Conservation (phyloP, 2,888 invertebrate species). For the Epiblema foenella region DNA sequence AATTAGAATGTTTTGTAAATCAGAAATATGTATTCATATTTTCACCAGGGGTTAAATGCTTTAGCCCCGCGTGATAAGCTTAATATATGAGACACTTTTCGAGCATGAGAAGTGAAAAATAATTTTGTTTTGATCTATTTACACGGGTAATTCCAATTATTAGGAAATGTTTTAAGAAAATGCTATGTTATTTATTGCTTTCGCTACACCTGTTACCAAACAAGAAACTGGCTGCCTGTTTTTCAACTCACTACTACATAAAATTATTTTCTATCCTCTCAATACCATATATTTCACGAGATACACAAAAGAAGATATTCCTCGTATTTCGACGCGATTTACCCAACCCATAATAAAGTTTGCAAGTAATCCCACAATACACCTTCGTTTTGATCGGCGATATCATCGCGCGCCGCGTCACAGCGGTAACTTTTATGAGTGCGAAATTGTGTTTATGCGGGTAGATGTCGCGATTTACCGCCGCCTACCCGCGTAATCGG, state of each 20-base stretch:
- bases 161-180: too few species aligned
- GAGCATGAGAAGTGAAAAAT: too few species aligned
- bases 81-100: too few species aligned
- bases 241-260: not conserved
- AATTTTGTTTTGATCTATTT: too few species aligned
- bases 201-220: not conserved
- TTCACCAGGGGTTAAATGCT: too few species aligned
- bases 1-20: too few species aligned
- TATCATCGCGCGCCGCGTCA: constrained; percentile 58
- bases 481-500: constrained; percentile 67
- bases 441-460: constrained; percentile 82
- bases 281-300: not conserved
- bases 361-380: constrained; percentile 43
- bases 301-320: not conserved
- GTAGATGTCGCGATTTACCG: constrained; percentile 75
- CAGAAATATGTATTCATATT: too few species aligned
- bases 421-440: constrained; percentile 82
- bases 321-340: constrained; percentile 24
- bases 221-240: not conserved
- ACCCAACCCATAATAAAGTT: constrained; percentile 37
- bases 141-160: too few species aligned
- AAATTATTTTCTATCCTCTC: constrained; percentile 1
- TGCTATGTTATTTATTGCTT: too few species aligned
- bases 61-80: too few species aligned
- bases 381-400: constrained; percentile 58